Evolutionary conservation across 1,140 invertebrate species (phyloP).

Genomic region (Pseudomyrmex concolor): DNA sequence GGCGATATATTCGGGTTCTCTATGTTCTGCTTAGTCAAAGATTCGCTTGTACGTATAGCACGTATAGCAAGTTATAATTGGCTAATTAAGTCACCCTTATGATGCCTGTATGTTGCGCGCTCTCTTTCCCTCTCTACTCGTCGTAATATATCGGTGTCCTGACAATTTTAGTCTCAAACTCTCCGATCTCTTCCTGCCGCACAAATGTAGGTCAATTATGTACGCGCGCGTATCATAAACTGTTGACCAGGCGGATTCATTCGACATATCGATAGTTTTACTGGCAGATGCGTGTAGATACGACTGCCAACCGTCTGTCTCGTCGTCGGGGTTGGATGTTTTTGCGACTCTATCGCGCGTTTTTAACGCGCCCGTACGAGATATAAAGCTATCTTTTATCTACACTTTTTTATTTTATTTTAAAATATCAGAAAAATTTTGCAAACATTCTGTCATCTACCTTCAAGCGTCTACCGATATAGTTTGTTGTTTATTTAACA

Average conservation of each 20-base stretch:
- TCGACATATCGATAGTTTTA: constrained; percentile 48
- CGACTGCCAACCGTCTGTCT: too few species aligned
- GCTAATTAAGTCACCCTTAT: constrained; percentile 72
- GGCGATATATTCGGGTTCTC: too few species aligned
- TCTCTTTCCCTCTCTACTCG: constrained; percentile 3
- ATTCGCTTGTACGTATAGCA: background rate
- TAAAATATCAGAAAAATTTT: too few species aligned
- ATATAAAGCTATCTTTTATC: constrained; percentile 30
- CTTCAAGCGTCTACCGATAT: too few species aligned
- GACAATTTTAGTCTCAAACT: constrained; percentile 67
- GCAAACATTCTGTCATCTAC: too few species aligned
- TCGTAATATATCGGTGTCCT: constrained; percentile 16
- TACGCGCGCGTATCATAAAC: constrained; percentile 65
- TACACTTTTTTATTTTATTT: background rate
- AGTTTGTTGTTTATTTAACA: too few species aligned
- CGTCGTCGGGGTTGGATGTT: constrained; percentile 24
- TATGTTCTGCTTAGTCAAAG: background rate
- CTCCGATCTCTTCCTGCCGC: constrained; percentile 56
- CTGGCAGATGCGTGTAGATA: background rate
- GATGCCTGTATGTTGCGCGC: constrained; percentile 27
- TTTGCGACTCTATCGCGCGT: background rate
- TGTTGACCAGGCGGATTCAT: constrained; percentile 59
- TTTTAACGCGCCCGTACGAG: constrained; percentile 5
- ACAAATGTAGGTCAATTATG: constrained; percentile 70
- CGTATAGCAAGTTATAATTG: constrained; percentile 61